Evolutionary conservation across 1,140 invertebrate genomes (phyloP).

Genomic region (Colletes latitarsis): DNA sequence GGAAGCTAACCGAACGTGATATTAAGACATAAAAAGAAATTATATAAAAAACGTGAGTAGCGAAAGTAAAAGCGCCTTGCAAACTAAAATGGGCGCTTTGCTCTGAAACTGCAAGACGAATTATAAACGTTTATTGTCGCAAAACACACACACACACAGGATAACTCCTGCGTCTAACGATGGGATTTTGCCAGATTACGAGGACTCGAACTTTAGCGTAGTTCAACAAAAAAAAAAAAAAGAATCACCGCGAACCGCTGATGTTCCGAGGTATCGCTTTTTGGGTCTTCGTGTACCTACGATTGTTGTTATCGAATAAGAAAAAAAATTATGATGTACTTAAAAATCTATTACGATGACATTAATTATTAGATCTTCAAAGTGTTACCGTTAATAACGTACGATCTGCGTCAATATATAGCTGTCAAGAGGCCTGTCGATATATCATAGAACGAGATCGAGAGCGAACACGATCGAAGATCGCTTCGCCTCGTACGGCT

Average conservation of each 20-base stretch:
- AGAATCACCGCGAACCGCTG: slow-evolving; percentile 4
- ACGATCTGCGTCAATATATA: slow-evolving; percentile 9
- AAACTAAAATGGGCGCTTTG: too few relatives aligned
- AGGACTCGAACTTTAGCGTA: slow-evolving; percentile 5
- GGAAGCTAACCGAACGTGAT: slow-evolving; percentile 16
- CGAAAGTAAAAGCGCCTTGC: not conserved
- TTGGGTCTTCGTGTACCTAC: slow-evolving; percentile 16
- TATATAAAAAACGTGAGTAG: not conserved
- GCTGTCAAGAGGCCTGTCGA: not conserved
- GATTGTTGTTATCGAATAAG: slow-evolving; percentile 32
- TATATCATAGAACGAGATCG: not conserved
- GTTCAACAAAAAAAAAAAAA: not conserved
- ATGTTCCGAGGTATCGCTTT: not conserved
- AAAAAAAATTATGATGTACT: slow-evolving; percentile 10
- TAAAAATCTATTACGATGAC: slow-evolving; percentile 4
- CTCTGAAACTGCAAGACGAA: not conserved
- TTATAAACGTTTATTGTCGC: not conserved
- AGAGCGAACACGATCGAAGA: not conserved
- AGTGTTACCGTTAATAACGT: slow-evolving; percentile 17
- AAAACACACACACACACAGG: not conserved
- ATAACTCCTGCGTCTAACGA: not conserved
- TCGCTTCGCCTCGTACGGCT: not conserved
- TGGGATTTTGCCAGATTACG: slow-evolving; percentile 16
- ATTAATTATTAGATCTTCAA: slow-evolving; percentile 44
- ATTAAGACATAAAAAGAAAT: not conserved